Evolutionary conservation across 1,140 invertebrate species (phyloP).

Genomic region (Lepidotrigona ventralis): DNA sequence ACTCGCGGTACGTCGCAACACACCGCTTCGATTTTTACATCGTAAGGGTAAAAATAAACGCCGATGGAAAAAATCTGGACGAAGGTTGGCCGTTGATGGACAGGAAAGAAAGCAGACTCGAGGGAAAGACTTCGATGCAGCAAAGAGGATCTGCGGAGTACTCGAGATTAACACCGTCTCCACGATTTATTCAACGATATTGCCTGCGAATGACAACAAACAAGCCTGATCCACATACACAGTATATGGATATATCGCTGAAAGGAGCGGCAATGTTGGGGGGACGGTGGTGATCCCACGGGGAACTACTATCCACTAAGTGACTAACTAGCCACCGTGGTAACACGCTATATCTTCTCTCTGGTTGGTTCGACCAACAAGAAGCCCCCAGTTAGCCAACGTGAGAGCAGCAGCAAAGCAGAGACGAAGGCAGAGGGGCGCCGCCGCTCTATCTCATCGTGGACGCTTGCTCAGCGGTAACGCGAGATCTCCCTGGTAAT

Average conservation of each 20-base stretch:
- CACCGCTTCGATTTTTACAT: neutral
- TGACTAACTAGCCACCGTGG: slow-evolving; percentile 46
- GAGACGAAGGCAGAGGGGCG: slow-evolving; percentile 25
- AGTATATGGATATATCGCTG: neutral
- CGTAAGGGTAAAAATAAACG: neutral
- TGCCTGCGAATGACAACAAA: neutral
- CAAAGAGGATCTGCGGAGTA: neutral
- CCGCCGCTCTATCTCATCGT: slow-evolving; percentile 44
- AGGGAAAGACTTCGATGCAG: neutral
- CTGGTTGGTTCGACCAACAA: neutral
- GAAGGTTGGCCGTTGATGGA: neutral
- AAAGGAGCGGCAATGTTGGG: slow-evolving; percentile 8
- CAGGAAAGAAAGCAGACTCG: too few relatives aligned
- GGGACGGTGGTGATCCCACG: neutral
- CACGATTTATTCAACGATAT: neutral
- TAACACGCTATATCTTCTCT: slow-evolving; percentile 1
- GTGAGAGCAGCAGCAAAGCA: slow-evolving; percentile 1
- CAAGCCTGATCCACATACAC: neutral
- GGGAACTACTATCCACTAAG: slow-evolving; percentile 45
- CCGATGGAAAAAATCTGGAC: neutral
- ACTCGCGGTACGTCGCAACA: neutral
- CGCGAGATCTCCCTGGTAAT: slow-evolving; percentile 72
- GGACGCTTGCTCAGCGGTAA: slow-evolving; percentile 74
- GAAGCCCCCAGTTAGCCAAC: slow-evolving; percentile 23
- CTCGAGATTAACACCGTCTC: neutral